phyloP scores from a whole-genome alignment of 2,888 invertebrate species.

The Himalopsyche tibetana region DNA sequence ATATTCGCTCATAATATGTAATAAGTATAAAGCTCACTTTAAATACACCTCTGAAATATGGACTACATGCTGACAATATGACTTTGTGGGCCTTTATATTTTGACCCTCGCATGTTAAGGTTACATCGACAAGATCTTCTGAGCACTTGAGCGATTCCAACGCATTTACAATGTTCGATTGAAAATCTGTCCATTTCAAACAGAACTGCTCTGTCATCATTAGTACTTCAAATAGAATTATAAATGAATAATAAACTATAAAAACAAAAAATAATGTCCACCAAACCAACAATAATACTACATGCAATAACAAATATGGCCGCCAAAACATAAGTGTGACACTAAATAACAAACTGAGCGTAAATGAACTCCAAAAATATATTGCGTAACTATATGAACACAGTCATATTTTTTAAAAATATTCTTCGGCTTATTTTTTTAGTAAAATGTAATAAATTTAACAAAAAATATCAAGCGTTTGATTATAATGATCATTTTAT shows the following conservation, averaged over 20 bases:
- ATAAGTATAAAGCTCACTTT: constrained; percentile 74
- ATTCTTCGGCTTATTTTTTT: too few species aligned
- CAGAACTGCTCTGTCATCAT: constrained; percentile 82
- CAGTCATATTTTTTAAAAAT: too few species aligned
- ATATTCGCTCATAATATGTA: neutral
- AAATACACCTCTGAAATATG: constrained; percentile 85
- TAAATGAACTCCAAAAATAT: neutral
- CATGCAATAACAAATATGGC: constrained; percentile 42
- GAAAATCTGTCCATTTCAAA: constrained; percentile 86
- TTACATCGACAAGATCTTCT: constrained; percentile 85
- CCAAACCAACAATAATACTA: constrained; percentile 3
- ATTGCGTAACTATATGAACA: constrained; percentile 24
- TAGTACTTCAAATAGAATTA: neutral
- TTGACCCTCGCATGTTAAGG: constrained; percentile 84
- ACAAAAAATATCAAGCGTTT: too few species aligned
- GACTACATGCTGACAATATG: constrained; percentile 85
- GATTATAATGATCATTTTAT: too few species aligned
- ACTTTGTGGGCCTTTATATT: constrained; percentile 86
- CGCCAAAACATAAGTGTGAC: constrained; percentile 37
- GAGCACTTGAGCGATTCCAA: constrained; percentile 83
- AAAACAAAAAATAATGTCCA: constrained; percentile 36
- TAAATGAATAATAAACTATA: constrained; percentile 25
- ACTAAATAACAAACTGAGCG: constrained; percentile 32
- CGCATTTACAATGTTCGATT: constrained; percentile 82
- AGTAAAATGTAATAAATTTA: too few species aligned